A percentile compares a stretch with the other conserved stretches of the same genome.
These are phyloP conservation scores for Myzus persicae DNA, from an alignment of 1,140 invertebrate species.

Conservation along the genomic window DNA sequence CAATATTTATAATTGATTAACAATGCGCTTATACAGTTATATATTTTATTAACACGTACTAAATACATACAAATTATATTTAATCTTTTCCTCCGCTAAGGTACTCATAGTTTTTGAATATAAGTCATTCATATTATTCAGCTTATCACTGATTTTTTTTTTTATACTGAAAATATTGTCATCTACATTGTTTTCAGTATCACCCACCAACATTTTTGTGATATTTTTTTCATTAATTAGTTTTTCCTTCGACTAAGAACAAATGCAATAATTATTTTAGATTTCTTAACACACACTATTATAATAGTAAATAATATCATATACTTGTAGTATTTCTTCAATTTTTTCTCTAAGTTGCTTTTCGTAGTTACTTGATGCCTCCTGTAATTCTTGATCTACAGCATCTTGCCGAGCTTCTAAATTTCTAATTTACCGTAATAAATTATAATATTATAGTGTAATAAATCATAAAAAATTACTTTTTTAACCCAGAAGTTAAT, in stretches of 20 bases:
- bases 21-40: neutral
- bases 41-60: neutral
- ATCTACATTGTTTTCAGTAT: conserved; percentile 16
- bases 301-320: neutral
- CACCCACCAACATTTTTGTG: neutral
- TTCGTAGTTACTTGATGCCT: neutral
- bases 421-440: neutral
- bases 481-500: conserved; percentile 79
- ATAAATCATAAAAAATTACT: conserved; percentile 62
- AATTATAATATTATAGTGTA: neutral
- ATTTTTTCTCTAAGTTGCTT: neutral
- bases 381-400: neutral
- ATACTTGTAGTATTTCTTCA: neutral
- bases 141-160: neutral
- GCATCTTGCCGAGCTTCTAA: neutral
- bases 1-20: neutral
- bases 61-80: neutral
- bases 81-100: neutral
- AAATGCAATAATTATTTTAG: neutral
- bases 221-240: neutral
- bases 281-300: neutral
- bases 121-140: neutral
- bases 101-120: too few species aligned
- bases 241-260: conserved; percentile 21
- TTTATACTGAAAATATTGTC: neutral